These are phyloP conservation scores for Aplochiton taeniatus DNA, from an alignment of 2,797 vertebrate genomes.

Conservation along the genomic window DNA sequence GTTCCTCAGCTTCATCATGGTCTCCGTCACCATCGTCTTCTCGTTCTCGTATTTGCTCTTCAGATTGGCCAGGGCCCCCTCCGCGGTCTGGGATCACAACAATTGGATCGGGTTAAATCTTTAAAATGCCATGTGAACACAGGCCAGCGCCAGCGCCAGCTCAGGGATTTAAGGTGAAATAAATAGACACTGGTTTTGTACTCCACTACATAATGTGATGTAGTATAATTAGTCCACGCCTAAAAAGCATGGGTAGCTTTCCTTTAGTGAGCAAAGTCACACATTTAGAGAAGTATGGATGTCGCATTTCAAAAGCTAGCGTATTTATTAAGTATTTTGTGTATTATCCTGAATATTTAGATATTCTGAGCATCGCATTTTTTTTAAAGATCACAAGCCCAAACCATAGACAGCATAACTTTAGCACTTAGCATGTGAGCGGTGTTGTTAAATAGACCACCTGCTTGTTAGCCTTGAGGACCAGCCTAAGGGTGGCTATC, in stretches of 20 bases:
- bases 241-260: too few relatives aligned
- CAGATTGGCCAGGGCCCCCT: conserved; percentile 92
- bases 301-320: too few relatives aligned
- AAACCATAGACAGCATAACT: too few relatives aligned
- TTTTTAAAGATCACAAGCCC: too few relatives aligned
- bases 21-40: conserved; percentile 96
- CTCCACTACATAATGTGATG: too few relatives aligned
- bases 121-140: background rate
- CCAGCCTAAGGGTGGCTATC: conserved; percentile 93
- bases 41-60: conserved; percentile 99
- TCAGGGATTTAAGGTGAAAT: background rate
- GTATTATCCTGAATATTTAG: background rate
- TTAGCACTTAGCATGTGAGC: too few relatives aligned
- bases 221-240: too few relatives aligned
- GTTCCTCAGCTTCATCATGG: conserved; percentile 97
- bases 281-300: too few relatives aligned
- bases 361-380: too few relatives aligned
- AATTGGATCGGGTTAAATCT: background rate
- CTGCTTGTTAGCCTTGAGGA: conserved; percentile 98
- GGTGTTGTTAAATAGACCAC: conserved; percentile 57
- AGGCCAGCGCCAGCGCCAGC: background rate
- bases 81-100: conserved; percentile 85
- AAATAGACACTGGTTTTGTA: too few relatives aligned
- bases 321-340: too few relatives aligned
- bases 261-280: too few relatives aligned